These are phyloP conservation scores for Pachyramphus minor DNA, from an alignment of 2,113 vertebrate species.

Conservation along the genomic window DNA sequence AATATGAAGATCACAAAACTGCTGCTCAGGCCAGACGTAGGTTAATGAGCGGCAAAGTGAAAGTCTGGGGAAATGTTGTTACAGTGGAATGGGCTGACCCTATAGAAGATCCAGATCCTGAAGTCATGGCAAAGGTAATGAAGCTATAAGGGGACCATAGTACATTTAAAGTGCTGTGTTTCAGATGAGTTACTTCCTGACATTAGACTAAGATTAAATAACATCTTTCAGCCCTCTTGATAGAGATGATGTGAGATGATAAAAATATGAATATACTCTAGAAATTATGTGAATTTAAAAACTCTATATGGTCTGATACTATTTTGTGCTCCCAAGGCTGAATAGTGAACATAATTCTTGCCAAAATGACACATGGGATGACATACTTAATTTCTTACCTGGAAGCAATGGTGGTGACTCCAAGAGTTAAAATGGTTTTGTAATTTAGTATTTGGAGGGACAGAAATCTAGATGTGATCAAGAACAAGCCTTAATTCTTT, in stretches of 20 bases:
- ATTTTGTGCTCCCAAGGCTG: neutral
- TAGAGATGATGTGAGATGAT: neutral
- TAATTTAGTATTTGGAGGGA: neutral
- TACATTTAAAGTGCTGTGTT: neutral
- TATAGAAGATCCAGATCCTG: conserved; percentile 98
- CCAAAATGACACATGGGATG: neutral
- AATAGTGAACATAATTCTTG: neutral
- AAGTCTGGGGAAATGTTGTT: conserved; percentile 97
- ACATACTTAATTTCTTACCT: neutral
- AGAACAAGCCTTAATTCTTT: neutral
- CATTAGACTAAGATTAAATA: neutral
- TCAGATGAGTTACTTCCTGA: neutral
- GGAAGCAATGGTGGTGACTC: neutral
- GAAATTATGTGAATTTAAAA: neutral
- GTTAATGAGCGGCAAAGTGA: conserved; percentile 98
- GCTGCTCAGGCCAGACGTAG: conserved; percentile 95
- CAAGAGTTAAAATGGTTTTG: neutral
- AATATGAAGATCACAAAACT: conserved; percentile 98
- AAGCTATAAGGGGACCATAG: neutral
- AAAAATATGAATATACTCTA: neutral
- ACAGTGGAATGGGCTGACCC: conserved; percentile 99
- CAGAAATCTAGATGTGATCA: neutral
- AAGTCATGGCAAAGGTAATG: conserved; percentile 97
- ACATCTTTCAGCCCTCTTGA: neutral
- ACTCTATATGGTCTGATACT: neutral